Base-by-base conservation (phyloP, 2,113 vertebrate genomes). In the Tapirus terrestris region DNA sequence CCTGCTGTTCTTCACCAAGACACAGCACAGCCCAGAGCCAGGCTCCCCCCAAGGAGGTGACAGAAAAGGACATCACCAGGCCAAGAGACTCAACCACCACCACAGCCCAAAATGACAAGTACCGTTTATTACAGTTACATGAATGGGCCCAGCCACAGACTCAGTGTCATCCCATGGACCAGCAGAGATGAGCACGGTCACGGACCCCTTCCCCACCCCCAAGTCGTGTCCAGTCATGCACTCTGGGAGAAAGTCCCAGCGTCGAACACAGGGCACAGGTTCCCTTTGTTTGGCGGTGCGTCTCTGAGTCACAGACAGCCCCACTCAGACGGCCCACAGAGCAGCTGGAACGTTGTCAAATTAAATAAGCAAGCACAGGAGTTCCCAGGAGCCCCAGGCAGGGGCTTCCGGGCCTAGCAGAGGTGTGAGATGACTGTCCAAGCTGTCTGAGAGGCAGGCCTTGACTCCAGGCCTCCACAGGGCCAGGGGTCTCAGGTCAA, bases 51-150 rank as follows among this genome's bases (percentile, higher is more conserved):
- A 63, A 45, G 86, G 58, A 83, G 51, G 79, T 2, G 86, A 86
- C 36, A 83, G 21, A 76, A 29, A 4, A 65, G 93, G 95, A 21
- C 27, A 9, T 3, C 1, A 0, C 65, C 53, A 56, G 90, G 61
- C 67, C 70, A 51, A 61, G 92, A 96, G 25, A 97, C 29, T 56
- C 81, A 65, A 36, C 58, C n/a, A 93, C 85, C 91, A 84, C 17
- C 25, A 51, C n/a, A 79, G 86, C 89, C 97, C 53, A 1, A 73
- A 73, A 87, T 68, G 94, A 83, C 94, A 87, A 75, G 94, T 87
- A 91, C 86, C 43, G 0, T 96, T 97, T 97, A 96, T 97, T 97
- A 51, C 43, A 36, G 60, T 94, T 73, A 96, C 76, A 93, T 0
- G 14, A 63, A 70, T 3, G 68, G 51, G 89, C 72, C 94, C 65